Evolutionary conservation across 2,113 vertebrate genomes (phyloP).

Genomic region (Neotragus moschatus): DNA sequence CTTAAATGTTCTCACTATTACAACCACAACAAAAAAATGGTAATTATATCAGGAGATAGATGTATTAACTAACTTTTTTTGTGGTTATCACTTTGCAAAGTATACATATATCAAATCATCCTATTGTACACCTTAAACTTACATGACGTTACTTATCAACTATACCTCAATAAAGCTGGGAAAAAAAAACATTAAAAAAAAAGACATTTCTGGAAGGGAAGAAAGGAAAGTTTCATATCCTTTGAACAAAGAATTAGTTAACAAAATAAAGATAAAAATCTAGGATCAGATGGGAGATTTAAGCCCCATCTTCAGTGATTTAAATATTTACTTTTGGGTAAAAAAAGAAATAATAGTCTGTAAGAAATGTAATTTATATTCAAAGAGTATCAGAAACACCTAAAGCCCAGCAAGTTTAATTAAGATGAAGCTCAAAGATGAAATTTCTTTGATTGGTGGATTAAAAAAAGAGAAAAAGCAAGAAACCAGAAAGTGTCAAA

Average conservation of each 20-base stretch:
- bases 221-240: background rate
- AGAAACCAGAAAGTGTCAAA: background rate
- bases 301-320: background rate
- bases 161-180: background rate
- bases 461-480: background rate
- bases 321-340: slow-evolving; percentile 1
- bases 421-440: background rate
- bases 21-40: background rate
- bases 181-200: background rate
- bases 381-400: background rate
- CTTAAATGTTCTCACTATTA: background rate
- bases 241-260: slow-evolving; percentile 23
- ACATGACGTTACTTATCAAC: background rate
- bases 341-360: background rate
- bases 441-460: background rate
- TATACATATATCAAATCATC: background rate
- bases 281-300: background rate
- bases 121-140: background rate
- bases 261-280: background rate
- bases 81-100: background rate
- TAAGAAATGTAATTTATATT: slow-evolving; percentile 13
- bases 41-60: background rate
- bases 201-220: background rate
- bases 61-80: background rate
- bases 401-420: background rate